A percentile compares a stretch with the other conserved stretches of the same genome.
These are phyloP conservation scores for Colius striatus DNA, from an alignment of 2,113 vertebrate species.

Conservation along the genomic window DNA sequence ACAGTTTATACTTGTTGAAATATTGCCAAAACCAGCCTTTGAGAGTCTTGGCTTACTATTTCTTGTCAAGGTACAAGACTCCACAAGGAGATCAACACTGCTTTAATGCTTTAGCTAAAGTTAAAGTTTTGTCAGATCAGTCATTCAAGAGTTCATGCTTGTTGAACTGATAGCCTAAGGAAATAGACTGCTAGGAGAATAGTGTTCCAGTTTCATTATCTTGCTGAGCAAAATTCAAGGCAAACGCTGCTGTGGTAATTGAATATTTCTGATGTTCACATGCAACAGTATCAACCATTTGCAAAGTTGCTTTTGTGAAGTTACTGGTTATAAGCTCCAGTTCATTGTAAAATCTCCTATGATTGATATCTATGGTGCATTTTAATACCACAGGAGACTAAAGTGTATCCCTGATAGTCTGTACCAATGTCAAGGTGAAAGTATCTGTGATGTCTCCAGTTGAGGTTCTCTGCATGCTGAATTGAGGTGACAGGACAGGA, in stretches of 20 bases:
- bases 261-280: neutral
- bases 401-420: neutral
- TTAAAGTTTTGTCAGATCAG: neutral
- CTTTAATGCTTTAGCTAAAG: neutral
- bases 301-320: neutral
- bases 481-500: neutral
- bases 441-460: neutral
- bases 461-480: neutral
- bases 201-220: neutral
- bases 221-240: neutral
- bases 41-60: neutral
- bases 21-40: neutral
- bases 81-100: neutral
- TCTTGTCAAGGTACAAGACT: neutral
- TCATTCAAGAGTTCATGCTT: neutral
- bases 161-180: neutral
- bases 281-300: accelerated
- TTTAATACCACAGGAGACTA: neutral
- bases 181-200: neutral
- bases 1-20: neutral
- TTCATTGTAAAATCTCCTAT: neutral
- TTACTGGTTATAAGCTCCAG: neutral
- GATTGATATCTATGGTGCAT: accelerated
- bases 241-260: neutral
- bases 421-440: neutral